A percentile compares a stretch with the other conserved stretches of the same genome.
Conservation (phyloP, 2,888 invertebrate species). For the Diaphora mendica region DNA sequence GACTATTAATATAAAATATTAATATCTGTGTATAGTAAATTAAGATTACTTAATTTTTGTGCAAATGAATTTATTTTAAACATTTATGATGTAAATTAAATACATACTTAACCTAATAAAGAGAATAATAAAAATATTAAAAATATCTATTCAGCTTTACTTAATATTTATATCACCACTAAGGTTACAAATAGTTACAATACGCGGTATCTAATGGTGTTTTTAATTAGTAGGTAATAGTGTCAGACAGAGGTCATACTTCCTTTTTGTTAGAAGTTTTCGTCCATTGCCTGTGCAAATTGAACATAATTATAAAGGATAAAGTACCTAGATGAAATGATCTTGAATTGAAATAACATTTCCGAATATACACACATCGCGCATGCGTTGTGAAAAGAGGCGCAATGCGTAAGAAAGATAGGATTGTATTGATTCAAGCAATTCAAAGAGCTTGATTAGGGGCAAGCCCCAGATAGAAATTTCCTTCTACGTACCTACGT, state of each 20-base stretch:
- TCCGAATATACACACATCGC: constrained; percentile 32
- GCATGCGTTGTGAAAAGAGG: constrained; percentile 34
- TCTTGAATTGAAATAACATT: constrained; percentile 11
- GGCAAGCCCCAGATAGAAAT: constrained; percentile 10
- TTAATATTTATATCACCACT: not conserved
- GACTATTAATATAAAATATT: too few species aligned
- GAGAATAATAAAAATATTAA: not conserved
- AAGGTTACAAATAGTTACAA: too few species aligned
- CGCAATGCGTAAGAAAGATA: constrained; percentile 22
- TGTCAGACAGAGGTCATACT: not conserved
- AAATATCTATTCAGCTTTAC: too few species aligned
- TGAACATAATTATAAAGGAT: not conserved
- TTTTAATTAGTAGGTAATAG: not conserved
- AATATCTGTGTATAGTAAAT: not conserved
- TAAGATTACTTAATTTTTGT: not conserved
- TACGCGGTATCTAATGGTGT: not conserved
- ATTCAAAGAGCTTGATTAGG: constrained; percentile 20
- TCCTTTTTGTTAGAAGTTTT: not conserved
- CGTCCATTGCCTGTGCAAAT: not conserved
- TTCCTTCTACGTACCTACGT: constrained; percentile 13
- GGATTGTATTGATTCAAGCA: constrained; percentile 44
- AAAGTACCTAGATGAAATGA: not conserved
- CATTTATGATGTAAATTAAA: too few species aligned
- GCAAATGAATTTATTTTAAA: not conserved
- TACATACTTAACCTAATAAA: not conserved